Evolutionary conservation across 1,140 invertebrate species (phyloP), one percentile per base, ranked within the genome.

Genomic region (Neodiprion fabricii): DNA sequence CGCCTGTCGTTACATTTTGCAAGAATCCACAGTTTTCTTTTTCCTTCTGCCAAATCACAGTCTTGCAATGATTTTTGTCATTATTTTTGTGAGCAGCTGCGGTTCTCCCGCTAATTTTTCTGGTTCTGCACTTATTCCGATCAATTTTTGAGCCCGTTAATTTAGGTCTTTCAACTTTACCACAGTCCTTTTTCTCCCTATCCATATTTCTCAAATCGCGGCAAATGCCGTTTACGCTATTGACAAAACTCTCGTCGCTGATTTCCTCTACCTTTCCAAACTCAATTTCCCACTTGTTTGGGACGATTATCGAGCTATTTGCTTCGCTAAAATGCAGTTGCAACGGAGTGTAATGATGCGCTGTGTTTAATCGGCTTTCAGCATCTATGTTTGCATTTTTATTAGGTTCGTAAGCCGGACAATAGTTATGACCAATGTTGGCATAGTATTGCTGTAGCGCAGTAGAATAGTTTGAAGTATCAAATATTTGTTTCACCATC

Each of bases 201-300:
- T 65, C 17, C 1, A 65, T 65, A 48, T 71, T 77, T 73, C 9
- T 74, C 74, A 76, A 78, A 76, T 75, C 79, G 14, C 67, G 73
- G 17, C 81, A 82, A 12, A 82, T 67, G 28, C 61, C 71, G 10
- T 80, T 76, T 66, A 80, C 73, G 1, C 73, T 76, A 3, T 76
- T 70, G 69, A 72, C 71, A 72, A 82, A 82, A 48, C 78, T 78
- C 48, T 81, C 77, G 9, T 78, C 77, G 10, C 73, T 76, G 53
- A 81, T 79, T 66, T 81, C 76, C n/a, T 75, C 49, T 5, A 77
- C 73, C 67, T 82, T 80, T 12, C 79, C 79, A 7, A 81, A 65
- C 73, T 81, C 79, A 17, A 73, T 48, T 67, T 79, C 79, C 77
- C 78, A 80, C 7, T 74, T 71, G 12, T 14, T 65, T 3, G 17